Evolutionary conservation across 2,797 vertebrate species (phyloP).

Genomic region (Agapornis canus): DNA sequence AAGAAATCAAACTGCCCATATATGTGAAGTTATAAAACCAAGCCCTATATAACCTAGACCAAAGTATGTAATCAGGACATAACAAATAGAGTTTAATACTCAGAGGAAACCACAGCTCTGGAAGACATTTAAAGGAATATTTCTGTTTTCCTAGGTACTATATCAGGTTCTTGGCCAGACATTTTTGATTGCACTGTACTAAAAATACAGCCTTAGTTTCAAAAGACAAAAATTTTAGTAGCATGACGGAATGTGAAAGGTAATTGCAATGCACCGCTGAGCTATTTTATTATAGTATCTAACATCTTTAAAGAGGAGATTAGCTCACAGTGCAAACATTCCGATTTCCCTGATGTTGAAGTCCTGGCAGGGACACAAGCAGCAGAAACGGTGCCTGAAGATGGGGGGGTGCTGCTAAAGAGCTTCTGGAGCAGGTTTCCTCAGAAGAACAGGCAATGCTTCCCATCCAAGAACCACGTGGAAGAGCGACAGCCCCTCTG

Average conservation of each 20-base stretch:
- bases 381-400: not conserved
- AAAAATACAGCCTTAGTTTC: conserved; percentile 33
- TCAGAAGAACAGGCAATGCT: fast-evolving
- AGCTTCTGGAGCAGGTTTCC: conserved; percentile 12
- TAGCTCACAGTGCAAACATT: conserved; percentile 63
- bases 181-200: conserved; percentile 35
- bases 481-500: not conserved
- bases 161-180: conserved; percentile 53
- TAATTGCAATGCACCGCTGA: conserved; percentile 39
- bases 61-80: conserved; percentile 39
- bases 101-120: conserved; percentile 32
- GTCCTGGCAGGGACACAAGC: not conserved
- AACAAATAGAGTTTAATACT: conserved; percentile 36
- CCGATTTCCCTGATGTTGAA: conserved; percentile 54
- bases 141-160: conserved; percentile 61
- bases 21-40: conserved; percentile 17
- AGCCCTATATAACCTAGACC: conserved; percentile 7
- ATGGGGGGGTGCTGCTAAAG: not conserved
- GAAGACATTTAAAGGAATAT: conserved; percentile 55
- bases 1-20: not conserved
- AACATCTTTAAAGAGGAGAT: conserved; percentile 58
- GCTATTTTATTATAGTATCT: conserved; percentile 56
- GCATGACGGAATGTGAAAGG: conserved; percentile 60
- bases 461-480: not conserved
- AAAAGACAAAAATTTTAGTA: conserved; percentile 52